Evolutionary conservation across 2,888 invertebrate species (phyloP).

Genomic region (Pristionchus entomophagus): DNA sequence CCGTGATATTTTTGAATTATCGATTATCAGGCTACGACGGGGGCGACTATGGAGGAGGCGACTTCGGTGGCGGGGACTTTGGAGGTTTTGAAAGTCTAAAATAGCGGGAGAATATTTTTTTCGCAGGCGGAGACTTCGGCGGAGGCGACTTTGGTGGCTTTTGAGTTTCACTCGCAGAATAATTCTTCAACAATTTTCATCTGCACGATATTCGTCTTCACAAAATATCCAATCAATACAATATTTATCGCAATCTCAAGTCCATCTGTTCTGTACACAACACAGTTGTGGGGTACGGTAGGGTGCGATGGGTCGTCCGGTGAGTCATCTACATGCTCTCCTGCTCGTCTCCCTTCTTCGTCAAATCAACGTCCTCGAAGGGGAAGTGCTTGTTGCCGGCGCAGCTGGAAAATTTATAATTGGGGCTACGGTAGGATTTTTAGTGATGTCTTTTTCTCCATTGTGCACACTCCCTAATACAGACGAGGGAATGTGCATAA

Average conservation of each 20-base stretch:
- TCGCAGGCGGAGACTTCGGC: conserved; percentile 6
- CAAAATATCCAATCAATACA: too few species aligned
- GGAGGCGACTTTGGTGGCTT: conserved; percentile 20
- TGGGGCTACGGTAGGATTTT: background rate
- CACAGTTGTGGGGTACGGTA: too few species aligned
- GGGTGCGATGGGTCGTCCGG: background rate
- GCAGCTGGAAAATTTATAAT: background rate
- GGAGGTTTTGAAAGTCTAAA: background rate
- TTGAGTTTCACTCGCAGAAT: background rate
- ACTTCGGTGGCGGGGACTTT: background rate
- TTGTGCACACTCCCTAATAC: too few species aligned
- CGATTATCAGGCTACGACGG: conserved; percentile 3
- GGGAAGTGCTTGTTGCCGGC: conserved; percentile 31
- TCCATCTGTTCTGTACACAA: too few species aligned
- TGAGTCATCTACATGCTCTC: background rate
- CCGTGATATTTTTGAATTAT: background rate
- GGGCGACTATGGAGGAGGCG: background rate
- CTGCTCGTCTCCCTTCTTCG: background rate
- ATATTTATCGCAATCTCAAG: too few species aligned
- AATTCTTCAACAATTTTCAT: background rate
- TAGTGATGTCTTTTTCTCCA: background rate
- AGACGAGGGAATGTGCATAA: too few species aligned
- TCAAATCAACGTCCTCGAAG: conserved; percentile 42
- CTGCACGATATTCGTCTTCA: background rate
- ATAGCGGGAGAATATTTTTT: background rate